These are phyloP conservation scores for Emydura subglobosa DNA, from an alignment of 2,113 vertebrate genomes.

Conservation along the genomic window DNA sequence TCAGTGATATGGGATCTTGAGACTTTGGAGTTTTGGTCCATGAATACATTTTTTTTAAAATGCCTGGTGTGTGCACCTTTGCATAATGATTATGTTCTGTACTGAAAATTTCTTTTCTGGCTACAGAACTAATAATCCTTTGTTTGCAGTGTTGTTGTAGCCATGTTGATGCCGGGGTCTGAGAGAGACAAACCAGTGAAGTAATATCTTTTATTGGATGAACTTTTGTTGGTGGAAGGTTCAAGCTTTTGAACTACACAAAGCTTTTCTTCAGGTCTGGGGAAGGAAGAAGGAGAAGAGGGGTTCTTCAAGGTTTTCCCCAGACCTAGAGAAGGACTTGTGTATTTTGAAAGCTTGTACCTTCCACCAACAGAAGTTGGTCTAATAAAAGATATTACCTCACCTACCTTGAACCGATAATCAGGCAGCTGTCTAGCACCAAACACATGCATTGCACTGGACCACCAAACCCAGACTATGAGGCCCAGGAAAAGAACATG, in stretches of 20 bases:
- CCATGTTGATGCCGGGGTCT: too few relatives aligned
- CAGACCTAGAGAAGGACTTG: not conserved
- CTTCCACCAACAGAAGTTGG: not conserved
- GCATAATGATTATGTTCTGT: not conserved
- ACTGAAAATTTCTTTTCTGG: not conserved
- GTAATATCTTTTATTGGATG: too few relatives aligned
- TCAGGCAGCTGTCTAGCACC: not conserved
- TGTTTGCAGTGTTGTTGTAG: too few relatives aligned
- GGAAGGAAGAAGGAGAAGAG: not conserved
- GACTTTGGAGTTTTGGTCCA: not conserved
- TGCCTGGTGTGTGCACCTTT: not conserved
- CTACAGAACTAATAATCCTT: not conserved
- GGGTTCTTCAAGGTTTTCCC: not conserved
- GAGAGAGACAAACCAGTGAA: too few relatives aligned
- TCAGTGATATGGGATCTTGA: not conserved
- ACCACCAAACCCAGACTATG: fast-evolving
- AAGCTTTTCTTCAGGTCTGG: not conserved
- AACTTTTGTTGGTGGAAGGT: too few relatives aligned
- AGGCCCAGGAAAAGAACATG: fast-evolving
- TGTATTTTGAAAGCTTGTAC: not conserved
- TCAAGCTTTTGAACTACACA: too few relatives aligned
- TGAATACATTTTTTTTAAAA: not conserved
- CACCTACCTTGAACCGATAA: not conserved
- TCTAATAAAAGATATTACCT: not conserved
- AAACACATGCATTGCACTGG: not conserved